These are phyloP conservation scores for Perodicticus potto DNA, from an alignment of 2,797 vertebrate genomes.

Conservation along the genomic window DNA sequence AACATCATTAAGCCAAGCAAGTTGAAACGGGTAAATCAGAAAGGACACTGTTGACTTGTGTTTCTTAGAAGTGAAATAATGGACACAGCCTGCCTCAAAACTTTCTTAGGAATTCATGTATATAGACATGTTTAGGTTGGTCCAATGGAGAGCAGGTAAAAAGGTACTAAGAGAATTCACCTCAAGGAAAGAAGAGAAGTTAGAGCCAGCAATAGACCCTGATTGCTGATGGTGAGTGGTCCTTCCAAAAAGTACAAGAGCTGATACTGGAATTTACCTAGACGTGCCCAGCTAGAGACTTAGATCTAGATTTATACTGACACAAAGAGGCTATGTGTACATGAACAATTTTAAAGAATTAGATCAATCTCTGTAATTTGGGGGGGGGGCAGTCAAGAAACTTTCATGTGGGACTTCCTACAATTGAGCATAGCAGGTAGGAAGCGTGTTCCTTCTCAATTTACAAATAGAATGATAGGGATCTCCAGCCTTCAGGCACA, in stretches of 20 bases:
- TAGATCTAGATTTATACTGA: neutral
- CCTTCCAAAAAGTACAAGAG: neutral
- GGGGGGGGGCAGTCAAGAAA: neutral
- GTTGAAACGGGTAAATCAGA: no score
- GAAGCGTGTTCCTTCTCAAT: neutral
- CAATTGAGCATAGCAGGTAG: neutral
- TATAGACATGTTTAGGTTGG: neutral
- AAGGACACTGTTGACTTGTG: no score
- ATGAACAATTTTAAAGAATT: neutral
- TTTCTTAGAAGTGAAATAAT: no score
- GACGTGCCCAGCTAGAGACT: neutral
- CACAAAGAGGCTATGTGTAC: neutral
- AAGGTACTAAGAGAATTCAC: neutral
- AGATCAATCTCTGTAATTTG: neutral
- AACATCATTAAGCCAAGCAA: no score
- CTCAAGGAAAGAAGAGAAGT: neutral
- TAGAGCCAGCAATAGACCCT: neutral
- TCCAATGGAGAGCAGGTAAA: neutral
- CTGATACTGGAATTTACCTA: neutral
- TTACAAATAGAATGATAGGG: conserved; percentile 1
- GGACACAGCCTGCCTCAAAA: no score
- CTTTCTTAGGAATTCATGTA: no score
- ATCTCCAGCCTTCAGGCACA: neutral
- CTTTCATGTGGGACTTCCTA: neutral
- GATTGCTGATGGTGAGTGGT: neutral